Conservation (phyloP, 2,113 vertebrate species). For the Ia io region DNA sequence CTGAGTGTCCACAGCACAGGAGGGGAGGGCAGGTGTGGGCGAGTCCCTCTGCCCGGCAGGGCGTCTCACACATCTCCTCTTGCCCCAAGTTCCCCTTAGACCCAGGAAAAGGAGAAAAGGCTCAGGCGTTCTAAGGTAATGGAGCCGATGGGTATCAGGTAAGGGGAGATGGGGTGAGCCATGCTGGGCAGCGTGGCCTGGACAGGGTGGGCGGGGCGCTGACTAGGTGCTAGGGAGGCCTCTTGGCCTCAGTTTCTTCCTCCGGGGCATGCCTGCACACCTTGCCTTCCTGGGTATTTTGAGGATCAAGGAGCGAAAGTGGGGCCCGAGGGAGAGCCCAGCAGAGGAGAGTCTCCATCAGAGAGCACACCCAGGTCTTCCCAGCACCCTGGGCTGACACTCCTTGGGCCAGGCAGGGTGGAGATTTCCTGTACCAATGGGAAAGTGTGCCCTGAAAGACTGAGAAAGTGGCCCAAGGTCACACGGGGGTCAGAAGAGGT, state of each 20-base stretch:
- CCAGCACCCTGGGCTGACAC: neutral
- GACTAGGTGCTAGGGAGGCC: neutral
- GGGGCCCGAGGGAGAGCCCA: neutral
- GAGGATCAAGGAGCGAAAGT: neutral
- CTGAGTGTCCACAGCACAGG: neutral
- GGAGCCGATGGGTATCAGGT: constrained; percentile 51
- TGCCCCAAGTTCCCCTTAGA: neutral
- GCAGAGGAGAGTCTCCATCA: neutral
- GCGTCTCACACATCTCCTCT: neutral
- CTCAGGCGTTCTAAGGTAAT: constrained; percentile 32
- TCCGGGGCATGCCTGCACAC: no score
- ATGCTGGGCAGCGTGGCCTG: neutral
- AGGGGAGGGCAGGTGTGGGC: neutral
- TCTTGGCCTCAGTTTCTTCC: neutral
- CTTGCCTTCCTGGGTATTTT: neutral
- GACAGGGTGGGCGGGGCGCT: neutral
- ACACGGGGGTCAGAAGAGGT: constrained; percentile 80
- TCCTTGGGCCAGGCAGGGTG: neutral
- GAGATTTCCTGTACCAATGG: neutral
- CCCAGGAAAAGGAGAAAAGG: constrained; percentile 45
- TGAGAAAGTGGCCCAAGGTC: constrained; percentile 57
- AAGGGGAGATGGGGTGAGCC: constrained; percentile 4
- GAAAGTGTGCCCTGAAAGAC: constrained; percentile 34
- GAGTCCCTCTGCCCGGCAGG: neutral
- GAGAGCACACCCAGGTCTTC: neutral